Percentiles rank a stretch among this genome's conserved stretches.
Evolutionary conservation across 2,113 vertebrate species (phyloP).

Genomic region (Crotophaga sulcirostris): DNA sequence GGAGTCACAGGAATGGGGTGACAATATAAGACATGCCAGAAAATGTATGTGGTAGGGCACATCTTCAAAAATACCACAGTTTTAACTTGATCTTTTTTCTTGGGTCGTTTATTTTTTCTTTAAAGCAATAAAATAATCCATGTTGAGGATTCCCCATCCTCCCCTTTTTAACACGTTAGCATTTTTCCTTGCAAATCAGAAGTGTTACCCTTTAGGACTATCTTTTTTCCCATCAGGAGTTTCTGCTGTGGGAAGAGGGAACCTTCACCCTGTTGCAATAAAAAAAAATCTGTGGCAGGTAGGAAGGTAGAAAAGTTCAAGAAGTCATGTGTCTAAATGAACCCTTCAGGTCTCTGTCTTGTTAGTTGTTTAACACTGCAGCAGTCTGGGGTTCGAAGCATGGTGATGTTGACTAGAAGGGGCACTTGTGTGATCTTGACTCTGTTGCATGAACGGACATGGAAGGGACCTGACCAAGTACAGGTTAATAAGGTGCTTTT

Average conservation of each 20-base stretch:
- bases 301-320: not conserved
- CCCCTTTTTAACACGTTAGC: too few species aligned
- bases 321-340: not conserved
- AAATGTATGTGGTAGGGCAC: not conserved
- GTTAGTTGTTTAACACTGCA: not conserved
- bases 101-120: not conserved
- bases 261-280: not conserved
- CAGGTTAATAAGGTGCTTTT: slow-evolving; percentile 31
- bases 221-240: not conserved
- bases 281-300: not conserved
- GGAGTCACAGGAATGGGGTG: not conserved
- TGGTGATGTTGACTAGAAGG: not conserved
- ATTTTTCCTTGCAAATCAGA: not conserved
- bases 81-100: not conserved
- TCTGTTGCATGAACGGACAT: not conserved
- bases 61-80: not conserved
- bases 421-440: not conserved
- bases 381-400: not conserved
- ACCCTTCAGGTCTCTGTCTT: not conserved
- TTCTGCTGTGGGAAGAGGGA: not conserved
- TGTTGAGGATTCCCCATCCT: rapidly evolving
- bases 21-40: not conserved
- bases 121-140: not conserved
- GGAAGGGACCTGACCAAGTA: not conserved
- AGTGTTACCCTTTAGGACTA: not conserved